Conservation (phyloP, 2,113 vertebrate genomes). For the Crotalus viridis region DNA sequence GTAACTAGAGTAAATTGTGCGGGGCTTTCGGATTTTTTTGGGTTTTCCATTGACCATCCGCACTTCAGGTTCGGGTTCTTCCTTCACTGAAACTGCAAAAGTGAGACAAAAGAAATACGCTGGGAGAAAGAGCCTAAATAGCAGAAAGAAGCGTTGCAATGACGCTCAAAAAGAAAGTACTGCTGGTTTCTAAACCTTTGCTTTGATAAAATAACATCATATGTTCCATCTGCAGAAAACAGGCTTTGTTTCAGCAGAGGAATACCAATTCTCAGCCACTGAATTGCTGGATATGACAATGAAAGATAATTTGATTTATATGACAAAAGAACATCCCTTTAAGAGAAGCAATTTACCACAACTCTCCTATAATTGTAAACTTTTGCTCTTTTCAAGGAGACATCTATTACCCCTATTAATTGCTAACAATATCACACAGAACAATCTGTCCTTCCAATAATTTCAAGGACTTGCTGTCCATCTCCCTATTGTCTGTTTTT, state of each 20-base stretch:
- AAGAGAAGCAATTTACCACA: neutral
- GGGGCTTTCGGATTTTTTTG: conserved; percentile 97
- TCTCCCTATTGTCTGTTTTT: neutral
- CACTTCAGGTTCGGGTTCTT: conserved; percentile 94
- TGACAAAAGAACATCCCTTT: too few species aligned
- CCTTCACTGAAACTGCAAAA: conserved; percentile 83
- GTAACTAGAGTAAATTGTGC: conserved; percentile 98
- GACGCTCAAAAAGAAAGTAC: neutral
- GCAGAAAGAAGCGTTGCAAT: neutral
- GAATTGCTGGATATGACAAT: neutral
- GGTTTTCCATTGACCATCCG: conserved; percentile 99
- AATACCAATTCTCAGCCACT: neutral
- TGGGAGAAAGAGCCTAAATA: neutral
- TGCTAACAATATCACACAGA: neutral
- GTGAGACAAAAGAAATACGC: neutral
- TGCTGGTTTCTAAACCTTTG: too few species aligned
- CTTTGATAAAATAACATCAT: neutral
- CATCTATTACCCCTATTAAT: neutral
- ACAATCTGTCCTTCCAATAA: neutral
- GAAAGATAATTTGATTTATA: neutral
- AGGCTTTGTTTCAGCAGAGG: neutral
- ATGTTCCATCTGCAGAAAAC: neutral
- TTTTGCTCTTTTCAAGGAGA: neutral
- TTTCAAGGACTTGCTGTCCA: neutral
- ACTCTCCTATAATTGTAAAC: neutral